A percentile compares a stretch with the other conserved stretches of the same genome.
These are phyloP conservation scores for Bothrops jararaca DNA, from an alignment of 2,113 vertebrate genomes.

Conservation along the genomic window DNA sequence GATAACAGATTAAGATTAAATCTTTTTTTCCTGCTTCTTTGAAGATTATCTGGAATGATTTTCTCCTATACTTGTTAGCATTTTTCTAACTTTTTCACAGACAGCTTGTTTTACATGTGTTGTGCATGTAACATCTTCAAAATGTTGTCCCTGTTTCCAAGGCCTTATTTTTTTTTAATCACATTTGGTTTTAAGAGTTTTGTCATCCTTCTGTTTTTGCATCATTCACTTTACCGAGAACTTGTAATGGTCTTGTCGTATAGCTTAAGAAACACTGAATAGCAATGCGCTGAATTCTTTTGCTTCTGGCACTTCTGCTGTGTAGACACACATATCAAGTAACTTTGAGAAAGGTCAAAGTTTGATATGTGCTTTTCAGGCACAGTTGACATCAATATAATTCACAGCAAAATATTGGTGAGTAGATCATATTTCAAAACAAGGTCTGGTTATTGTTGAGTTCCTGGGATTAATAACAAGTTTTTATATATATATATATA, in stretches of 20 bases:
- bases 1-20: not conserved
- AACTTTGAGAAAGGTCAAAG: constrained; percentile 8
- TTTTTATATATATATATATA: not conserved
- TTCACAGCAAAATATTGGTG: not conserved
- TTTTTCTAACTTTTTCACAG: not conserved
- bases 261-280: not conserved
- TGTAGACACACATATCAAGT: not conserved
- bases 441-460: not conserved
- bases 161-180: not conserved
- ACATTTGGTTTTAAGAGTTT: not conserved
- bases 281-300: not conserved
- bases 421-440: constrained; percentile 11
- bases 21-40: not conserved
- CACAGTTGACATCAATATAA: not conserved
- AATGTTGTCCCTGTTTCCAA: not conserved
- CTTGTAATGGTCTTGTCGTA: not conserved
- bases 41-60: not conserved
- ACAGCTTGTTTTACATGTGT: not conserved
- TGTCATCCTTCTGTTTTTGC: not conserved
- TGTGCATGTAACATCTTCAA: not conserved
- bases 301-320: not conserved
- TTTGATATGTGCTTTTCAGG: not conserved
- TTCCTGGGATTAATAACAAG: not conserved
- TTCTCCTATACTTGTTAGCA: not conserved
- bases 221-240: not conserved